Conservation (phyloP, 92 coral and sea anemone species). For the Plumapathes pennacea region DNA sequence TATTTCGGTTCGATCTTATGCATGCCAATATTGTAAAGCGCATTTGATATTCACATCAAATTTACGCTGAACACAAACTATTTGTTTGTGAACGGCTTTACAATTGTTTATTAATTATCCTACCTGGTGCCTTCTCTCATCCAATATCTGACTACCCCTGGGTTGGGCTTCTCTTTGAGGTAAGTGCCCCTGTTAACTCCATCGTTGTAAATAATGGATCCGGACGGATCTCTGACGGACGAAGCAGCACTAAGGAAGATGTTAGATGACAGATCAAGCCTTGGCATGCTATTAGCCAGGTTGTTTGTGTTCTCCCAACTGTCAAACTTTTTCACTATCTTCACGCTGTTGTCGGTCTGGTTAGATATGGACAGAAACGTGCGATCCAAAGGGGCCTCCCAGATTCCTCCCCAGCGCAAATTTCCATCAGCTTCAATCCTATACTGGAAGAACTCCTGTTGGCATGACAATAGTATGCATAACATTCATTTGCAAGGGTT, state of each 20-base stretch:
- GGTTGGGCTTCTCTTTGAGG: conserved; percentile 14
- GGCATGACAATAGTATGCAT: not conserved
- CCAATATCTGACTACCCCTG: conserved; percentile 44
- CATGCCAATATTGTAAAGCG: too few relatives aligned
- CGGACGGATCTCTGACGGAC: conserved; percentile 26
- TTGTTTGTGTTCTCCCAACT: conserved; percentile 10
- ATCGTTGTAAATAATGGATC: conserved; percentile 34
- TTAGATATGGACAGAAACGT: conserved; percentile 31
- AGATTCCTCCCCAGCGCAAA: conserved; percentile 54
- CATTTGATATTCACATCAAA: too few relatives aligned
- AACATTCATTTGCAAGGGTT: not conserved
- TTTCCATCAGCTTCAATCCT: conserved; percentile 59
- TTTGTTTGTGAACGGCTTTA: too few relatives aligned
- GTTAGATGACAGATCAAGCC: conserved; percentile 37
- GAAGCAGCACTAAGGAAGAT: conserved; percentile 32
- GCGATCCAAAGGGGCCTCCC: conserved; percentile 37
- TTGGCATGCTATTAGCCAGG: conserved; percentile 50
- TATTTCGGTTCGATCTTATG: too few relatives aligned
- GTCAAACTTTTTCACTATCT: conserved; percentile 30
- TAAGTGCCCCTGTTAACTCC: conserved; percentile 9
- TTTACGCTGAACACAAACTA: too few relatives aligned
- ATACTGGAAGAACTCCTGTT: conserved; percentile 49
- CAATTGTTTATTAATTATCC: not conserved
- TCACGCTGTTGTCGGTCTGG: conserved; percentile 27
- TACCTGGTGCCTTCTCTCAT: conserved; percentile 62